A percentile compares a stretch with the other conserved stretches of the same genome.
Evolutionary conservation across 30 jellyfish, hydroid and myxozoan species (phyloP).

Genomic region (Aurelia sp.): DNA sequence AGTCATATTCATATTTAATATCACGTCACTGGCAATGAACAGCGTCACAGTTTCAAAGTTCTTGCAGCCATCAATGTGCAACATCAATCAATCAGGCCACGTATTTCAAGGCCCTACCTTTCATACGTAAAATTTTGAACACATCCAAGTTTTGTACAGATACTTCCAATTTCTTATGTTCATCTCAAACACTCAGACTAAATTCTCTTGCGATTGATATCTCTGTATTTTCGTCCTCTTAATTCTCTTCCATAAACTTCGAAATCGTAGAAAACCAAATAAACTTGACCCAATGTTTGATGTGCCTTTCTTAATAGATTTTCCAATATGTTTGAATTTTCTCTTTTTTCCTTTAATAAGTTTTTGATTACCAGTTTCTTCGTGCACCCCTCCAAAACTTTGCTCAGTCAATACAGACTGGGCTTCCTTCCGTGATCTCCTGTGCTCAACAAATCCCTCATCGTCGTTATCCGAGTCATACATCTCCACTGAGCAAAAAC

Average conservation of each 20-base stretch:
- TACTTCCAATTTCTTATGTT: too few species aligned
- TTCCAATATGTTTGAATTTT: background rate
- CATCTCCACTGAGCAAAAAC: slow-evolving; percentile 43
- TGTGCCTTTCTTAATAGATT: slow-evolving; percentile 11
- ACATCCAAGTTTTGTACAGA: too few species aligned
- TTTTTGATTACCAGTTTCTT: background rate
- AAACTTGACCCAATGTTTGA: slow-evolving; percentile 10
- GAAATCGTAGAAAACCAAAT: slow-evolving; percentile 34
- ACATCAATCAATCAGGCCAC: too few species aligned
- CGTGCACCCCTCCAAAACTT: background rate
- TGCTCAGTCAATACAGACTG: slow-evolving; percentile 18
- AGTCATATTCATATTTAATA: too few species aligned
- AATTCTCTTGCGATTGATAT: background rate
- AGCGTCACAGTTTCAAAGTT: background rate
- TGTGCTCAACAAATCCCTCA: slow-evolving; percentile 9
- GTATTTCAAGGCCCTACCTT: too few species aligned
- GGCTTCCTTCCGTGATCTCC: slow-evolving; percentile 39
- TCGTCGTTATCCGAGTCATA: slow-evolving; percentile 5
- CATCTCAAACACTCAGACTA: background rate
- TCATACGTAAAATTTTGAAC: too few species aligned
- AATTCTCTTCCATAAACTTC: slow-evolving; percentile 13
- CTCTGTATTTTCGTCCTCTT: slow-evolving; percentile 6
- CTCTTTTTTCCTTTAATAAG: background rate
- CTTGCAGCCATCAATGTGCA: background rate
- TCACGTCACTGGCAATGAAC: too few species aligned